phyloP scores from a whole-genome alignment of 1,140 invertebrate species.

The Choristoneura fumiferana region DNA sequence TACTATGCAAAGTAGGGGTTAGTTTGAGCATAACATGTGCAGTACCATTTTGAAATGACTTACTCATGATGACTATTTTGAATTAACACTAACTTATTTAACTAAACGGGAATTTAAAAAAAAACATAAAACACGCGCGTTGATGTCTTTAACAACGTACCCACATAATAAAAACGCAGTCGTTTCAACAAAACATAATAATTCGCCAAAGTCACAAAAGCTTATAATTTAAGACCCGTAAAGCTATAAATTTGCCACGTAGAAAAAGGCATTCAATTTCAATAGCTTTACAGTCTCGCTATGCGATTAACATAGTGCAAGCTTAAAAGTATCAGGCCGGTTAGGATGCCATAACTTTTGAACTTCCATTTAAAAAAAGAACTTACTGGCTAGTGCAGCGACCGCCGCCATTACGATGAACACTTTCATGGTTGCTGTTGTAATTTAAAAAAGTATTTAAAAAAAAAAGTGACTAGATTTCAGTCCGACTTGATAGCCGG shows the following conservation, averaged over 20 bases:
- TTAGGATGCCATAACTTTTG: neutral
- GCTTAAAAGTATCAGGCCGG: too few relatives aligned
- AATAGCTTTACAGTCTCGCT: constrained; percentile 18
- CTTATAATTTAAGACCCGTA: neutral
- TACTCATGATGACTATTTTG: too few relatives aligned
- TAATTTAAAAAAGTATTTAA: constrained; percentile 45
- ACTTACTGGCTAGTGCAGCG: constrained; percentile 70
- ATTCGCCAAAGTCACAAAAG: constrained; percentile 12
- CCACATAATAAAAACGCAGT: neutral
- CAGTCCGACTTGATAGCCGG: constrained; percentile 63
- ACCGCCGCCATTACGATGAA: constrained; percentile 69
- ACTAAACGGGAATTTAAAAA: too few relatives aligned
- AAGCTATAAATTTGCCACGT: neutral
- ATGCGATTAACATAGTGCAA: neutral
- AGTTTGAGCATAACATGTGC: too few relatives aligned
- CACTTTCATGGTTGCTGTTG: constrained; percentile 73
- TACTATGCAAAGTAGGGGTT: too few relatives aligned
- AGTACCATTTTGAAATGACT: too few relatives aligned
- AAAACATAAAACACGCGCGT: neutral
- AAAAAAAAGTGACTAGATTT: constrained; percentile 72
- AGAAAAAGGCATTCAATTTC: too few relatives aligned
- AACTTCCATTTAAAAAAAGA: constrained; percentile 12
- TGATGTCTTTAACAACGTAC: constrained; percentile 22
- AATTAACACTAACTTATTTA: too few relatives aligned
- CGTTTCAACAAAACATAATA: constrained; percentile 19